Percentiles rank a stretch among this genome's conserved stretches.
Evolutionary conservation across 2,888 invertebrate species (phyloP).

Genomic region (Tetramorium bicarinatum): DNA sequence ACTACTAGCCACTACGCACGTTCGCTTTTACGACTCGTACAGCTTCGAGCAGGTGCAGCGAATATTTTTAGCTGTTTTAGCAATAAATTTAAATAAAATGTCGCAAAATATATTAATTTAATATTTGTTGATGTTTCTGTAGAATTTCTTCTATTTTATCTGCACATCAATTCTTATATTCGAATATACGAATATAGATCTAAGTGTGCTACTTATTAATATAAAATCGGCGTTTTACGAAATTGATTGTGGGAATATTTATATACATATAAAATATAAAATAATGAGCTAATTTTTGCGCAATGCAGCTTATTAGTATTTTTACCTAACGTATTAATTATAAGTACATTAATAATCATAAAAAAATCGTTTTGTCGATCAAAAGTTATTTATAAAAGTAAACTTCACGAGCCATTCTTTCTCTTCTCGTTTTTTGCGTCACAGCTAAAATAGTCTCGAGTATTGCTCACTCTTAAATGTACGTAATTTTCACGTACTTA

Average conservation of each 20-base stretch:
- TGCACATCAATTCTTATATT: not conserved
- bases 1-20: conserved; percentile 78
- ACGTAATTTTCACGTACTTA: conserved; percentile 11
- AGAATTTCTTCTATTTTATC: not conserved
- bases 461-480: not conserved
- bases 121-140: conserved; percentile 10
- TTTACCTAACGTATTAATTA: not conserved
- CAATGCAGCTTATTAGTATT: not conserved
- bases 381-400: not conserved
- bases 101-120: conserved; percentile 55
- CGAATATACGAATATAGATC: too few relatives aligned
- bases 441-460: not conserved
- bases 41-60: conserved; percentile 66
- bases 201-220: too few relatives aligned
- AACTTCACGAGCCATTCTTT: not conserved
- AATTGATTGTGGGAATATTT: not conserved
- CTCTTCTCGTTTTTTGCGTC: not conserved
- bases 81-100: not conserved
- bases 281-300: not conserved
- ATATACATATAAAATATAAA: not conserved
- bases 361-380: not conserved
- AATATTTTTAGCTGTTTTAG: conserved; percentile 32
- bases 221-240: not conserved
- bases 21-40: conserved; percentile 65
- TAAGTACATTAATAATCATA: not conserved